Evolutionary conservation across 2,888 invertebrate genomes (phyloP), one percentile per base, ranked within the genome.

Genomic region (Papilio demoleus): DNA sequence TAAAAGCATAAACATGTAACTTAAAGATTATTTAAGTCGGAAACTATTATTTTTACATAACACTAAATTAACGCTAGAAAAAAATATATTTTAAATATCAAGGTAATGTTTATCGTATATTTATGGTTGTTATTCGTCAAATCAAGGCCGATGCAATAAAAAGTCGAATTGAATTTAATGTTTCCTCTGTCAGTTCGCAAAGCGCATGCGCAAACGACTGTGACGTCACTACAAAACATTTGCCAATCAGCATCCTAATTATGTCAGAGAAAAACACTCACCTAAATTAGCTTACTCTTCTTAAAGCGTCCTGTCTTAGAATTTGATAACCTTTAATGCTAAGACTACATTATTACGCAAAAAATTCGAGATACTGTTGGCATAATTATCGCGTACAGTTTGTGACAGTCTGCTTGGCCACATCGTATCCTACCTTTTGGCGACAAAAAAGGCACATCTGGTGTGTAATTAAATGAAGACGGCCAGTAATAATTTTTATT

Each of bases 101-200:
- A 31, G 31, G 53, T 17, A 17, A 31, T 3, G 1, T 6, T 31
- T 9, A 56, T 50, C 14, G 22, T 50, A 56, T 53, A 56, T 53
- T 53, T 53, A 53, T 56, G 31, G 31, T 27, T n/a, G 17, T 9
- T 53, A 53, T 53, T 31, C 53, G 17, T 31, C 53, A 56, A 56
- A 17, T 56, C 40, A 60, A 60, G 60, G 60, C 24, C 22, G 24
- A 9, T 40, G 60, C 40, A 60, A 40, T 40, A 40, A 59, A 60
- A 56, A 31, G n/a, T 22, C 38, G 11, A 60, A 40, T 60, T 60
- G 60, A 17, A n/a, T 60, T 60, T 60, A 24, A 60, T 60, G 60
- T 60, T 60, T 40, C 60, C 60, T 40, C 24, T 14, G 12, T 9
- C 40, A n/a, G 24, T 40, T 6, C 24, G 31, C 31, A 11, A n/a